Conservation (phyloP, 2,113 vertebrate species). For the Pollachius pollachius region DNA sequence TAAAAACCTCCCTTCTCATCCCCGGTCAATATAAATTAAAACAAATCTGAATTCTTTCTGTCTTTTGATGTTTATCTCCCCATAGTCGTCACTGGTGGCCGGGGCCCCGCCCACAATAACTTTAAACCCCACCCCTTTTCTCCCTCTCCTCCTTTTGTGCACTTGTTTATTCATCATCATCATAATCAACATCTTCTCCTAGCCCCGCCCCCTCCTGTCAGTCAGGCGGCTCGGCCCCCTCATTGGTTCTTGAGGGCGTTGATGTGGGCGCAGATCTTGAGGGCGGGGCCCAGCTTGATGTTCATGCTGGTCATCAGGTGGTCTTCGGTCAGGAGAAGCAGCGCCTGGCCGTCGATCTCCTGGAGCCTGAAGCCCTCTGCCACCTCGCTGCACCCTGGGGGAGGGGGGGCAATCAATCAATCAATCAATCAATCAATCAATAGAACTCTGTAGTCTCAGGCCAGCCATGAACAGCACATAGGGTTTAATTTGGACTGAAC, state of each 20-base stretch:
- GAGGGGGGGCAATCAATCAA: no score
- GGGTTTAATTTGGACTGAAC: no score
- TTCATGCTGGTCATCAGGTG: constrained; percentile 99
- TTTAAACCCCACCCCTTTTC: no score
- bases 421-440: no score
- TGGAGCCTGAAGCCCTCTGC: constrained; percentile 94
- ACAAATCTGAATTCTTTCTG: neutral
- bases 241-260: constrained; percentile 90
- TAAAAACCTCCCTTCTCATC: neutral
- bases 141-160: no score
- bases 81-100: neutral
- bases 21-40: neutral
- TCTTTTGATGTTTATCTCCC: neutral
- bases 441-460: no score
- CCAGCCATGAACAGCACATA: no score
- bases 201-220: neutral
- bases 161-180: no score
- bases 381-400: constrained; percentile 90
- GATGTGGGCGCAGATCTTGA: constrained; percentile 98
- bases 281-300: constrained; percentile 94
- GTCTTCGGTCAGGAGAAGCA: constrained; percentile 95
- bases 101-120: neutral
- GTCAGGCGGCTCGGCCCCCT: constrained; percentile 12
- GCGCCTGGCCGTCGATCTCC: constrained; percentile 97
- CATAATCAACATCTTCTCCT: neutral